phyloP scores from a whole-genome alignment of 2,113 vertebrate species.

The Turnix velox region DNA sequence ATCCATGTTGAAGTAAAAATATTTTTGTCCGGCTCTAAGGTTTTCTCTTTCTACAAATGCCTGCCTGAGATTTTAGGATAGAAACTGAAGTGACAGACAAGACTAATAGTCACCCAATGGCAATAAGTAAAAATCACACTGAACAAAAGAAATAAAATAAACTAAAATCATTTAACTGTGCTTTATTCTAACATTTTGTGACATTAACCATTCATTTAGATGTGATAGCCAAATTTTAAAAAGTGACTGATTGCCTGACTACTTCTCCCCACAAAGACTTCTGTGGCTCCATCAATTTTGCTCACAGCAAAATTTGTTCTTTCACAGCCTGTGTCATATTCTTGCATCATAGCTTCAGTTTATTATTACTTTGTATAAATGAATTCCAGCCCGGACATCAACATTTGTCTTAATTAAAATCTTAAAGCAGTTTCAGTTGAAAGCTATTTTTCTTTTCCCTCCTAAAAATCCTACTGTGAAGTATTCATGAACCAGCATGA shows the following conservation, averaged over 20 bases:
- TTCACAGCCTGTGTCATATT: not conserved
- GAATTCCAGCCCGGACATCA: constrained; percentile 14
- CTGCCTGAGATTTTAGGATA: not conserved
- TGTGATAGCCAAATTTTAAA: not conserved
- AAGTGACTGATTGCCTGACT: not conserved
- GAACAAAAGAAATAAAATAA: not conserved
- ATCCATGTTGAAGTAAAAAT: not conserved
- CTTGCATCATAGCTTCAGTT: not conserved
- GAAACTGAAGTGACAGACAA: not conserved
- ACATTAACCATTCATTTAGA: not conserved
- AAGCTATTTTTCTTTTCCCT: constrained; percentile 28
- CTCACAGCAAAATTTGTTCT: not conserved
- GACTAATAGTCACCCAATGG: not conserved
- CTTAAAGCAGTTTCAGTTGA: constrained; percentile 33
- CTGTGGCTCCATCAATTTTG: not conserved
- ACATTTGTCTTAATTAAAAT: constrained; percentile 53
- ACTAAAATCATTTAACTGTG: not conserved
- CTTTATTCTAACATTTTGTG: not conserved
- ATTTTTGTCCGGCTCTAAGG: not conserved
- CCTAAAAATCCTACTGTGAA: constrained; percentile 41
- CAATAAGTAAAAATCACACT: not conserved
- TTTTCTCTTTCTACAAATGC: not conserved
- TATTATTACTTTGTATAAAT: constrained; percentile 31
- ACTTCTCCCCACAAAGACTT: not conserved
- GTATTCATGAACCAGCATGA: constrained; percentile 18